phyloP scores from a whole-genome alignment of 2,797 vertebrate genomes.

The Falco berigora region DNA sequence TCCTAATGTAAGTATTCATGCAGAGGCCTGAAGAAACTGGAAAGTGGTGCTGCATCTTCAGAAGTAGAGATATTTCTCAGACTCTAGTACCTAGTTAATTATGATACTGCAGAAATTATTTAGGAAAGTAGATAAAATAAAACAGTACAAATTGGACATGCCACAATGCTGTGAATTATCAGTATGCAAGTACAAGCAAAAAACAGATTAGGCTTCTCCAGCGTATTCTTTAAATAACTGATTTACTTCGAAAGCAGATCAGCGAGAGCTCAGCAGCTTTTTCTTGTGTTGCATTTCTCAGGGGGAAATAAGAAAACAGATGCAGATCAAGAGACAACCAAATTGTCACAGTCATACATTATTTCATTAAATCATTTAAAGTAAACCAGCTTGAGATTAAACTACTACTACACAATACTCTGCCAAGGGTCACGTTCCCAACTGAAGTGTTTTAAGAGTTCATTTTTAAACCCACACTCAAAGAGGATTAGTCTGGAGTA shows the following conservation, averaged over 20 bases:
- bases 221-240: not conserved
- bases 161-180: not conserved
- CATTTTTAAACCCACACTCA: not conserved
- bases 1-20: not conserved
- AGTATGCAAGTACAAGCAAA: not conserved
- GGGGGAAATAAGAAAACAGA: not conserved
- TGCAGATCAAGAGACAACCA: not conserved
- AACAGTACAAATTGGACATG: not conserved
- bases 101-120: not conserved
- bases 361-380: not conserved
- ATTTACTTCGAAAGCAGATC: not conserved
- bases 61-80: not conserved
- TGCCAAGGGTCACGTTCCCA: not conserved
- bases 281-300: not conserved
- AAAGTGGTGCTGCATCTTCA: not conserved
- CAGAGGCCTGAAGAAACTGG: not conserved
- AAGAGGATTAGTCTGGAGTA: not conserved
- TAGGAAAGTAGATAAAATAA: not conserved
- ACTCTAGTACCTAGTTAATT: not conserved
- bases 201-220: not conserved
- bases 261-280: not conserved
- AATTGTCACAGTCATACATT: not conserved
- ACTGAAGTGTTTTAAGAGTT: not conserved
- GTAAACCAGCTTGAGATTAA: not conserved
- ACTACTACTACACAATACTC: not conserved